Evolutionary conservation across 2,113 vertebrate genomes (phyloP).

Genomic region (Vidua chalybeata): DNA sequence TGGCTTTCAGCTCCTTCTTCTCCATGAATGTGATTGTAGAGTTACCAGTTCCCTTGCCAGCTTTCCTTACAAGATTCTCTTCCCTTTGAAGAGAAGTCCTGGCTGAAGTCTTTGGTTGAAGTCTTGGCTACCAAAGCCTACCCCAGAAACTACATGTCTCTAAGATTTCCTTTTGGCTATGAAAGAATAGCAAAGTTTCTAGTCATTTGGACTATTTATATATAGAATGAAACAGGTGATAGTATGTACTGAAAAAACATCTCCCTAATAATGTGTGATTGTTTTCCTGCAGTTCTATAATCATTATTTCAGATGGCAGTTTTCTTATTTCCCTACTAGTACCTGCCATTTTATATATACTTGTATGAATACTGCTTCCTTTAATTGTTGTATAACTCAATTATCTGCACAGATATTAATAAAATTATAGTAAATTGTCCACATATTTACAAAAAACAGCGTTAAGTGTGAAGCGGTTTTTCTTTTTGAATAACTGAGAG

Average conservation of each 20-base stretch:
- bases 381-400: not conserved
- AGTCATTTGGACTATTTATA: not conserved
- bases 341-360: not conserved
- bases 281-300: not conserved
- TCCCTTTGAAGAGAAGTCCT: not conserved
- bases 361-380: not conserved
- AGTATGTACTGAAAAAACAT: not conserved
- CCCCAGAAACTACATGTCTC: not conserved
- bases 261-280: not conserved
- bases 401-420: not conserved
- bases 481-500: not conserved
- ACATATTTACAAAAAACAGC: not conserved
- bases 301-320: not conserved
- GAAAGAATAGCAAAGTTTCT: not conserved
- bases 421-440: not conserved
- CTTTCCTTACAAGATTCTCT: not conserved
- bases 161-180: not conserved
- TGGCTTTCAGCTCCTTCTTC: not conserved
- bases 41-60: not conserved
- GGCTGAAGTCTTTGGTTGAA: not conserved
- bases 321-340: not conserved
- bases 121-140: not conserved
- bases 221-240: not conserved
- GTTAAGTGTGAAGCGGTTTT: not conserved
- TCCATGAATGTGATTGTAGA: not conserved